phyloP scores from a whole-genome alignment of 1,140 invertebrate species.

The Eurosta solidaginis region DNA sequence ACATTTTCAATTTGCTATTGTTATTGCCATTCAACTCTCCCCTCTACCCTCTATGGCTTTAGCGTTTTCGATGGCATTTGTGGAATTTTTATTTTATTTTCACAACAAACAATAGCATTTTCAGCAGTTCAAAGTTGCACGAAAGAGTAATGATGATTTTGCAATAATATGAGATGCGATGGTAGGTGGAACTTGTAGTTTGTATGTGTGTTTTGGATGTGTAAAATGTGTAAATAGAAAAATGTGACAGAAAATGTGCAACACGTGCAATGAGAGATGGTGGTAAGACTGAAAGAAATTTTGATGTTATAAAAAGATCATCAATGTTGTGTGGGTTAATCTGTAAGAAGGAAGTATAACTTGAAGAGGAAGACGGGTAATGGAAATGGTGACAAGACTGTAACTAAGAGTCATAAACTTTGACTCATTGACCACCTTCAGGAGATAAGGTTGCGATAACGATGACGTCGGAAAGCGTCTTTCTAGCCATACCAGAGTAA shows the following conservation, averaged over 20 bases:
- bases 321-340: not conserved
- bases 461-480: too few species aligned
- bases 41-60: not conserved
- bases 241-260: not conserved
- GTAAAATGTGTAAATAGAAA: not conserved
- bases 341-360: not conserved
- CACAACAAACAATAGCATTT: not conserved
- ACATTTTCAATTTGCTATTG: not conserved
- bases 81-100: not conserved
- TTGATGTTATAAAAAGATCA: not conserved
- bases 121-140: not conserved
- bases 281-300: not conserved
- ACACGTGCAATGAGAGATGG: not conserved
- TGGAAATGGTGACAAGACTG: too few species aligned
- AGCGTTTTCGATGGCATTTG: not conserved
- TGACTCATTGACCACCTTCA: too few species aligned
- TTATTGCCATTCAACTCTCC: not conserved
- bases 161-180: not conserved
- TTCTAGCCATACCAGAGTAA: too few species aligned
- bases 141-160: constrained; percentile 4
- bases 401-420: too few species aligned
- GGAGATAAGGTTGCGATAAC: too few species aligned
- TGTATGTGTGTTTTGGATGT: not conserved
- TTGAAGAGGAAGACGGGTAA: too few species aligned
- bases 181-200: not conserved